phyloP scores from a whole-genome alignment of 2,113 vertebrate species.

The Eulemur rufifrons region DNA sequence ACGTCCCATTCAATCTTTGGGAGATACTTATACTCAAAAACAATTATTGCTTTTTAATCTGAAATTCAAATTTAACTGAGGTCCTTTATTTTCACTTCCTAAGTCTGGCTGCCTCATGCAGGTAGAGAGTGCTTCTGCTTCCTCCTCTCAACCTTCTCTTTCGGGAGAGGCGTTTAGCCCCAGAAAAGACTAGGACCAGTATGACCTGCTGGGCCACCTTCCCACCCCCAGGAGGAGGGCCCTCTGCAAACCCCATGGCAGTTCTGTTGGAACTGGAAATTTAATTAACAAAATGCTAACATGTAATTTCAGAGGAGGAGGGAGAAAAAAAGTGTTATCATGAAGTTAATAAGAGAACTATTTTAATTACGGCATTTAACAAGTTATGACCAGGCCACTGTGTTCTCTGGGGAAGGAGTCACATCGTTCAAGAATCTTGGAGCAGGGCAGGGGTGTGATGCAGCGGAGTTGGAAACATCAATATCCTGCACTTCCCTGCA shows the following conservation, averaged over 20 bases:
- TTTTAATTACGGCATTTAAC: constrained; percentile 83
- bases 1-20: neutral
- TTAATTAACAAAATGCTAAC: constrained; percentile 77
- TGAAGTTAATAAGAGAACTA: constrained; percentile 82
- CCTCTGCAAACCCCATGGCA: neutral
- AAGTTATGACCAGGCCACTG: constrained; percentile 72
- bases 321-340: constrained; percentile 70
- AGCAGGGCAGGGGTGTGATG: neutral
- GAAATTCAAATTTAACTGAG: neutral
- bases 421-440: neutral
- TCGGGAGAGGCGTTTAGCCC: neutral
- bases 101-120: neutral
- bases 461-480: neutral
- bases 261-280: constrained; percentile 78
- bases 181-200: constrained; percentile 30
- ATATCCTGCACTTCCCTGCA: accelerated
- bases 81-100: neutral
- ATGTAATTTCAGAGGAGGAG: constrained; percentile 71
- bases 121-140: neutral
- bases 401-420: constrained; percentile 43
- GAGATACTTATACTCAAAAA: neutral
- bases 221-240: neutral
- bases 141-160: neutral
- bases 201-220: constrained; percentile 40
- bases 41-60: neutral